Base-by-base conservation (phyloP, 2,888 invertebrate genomes). In the Calameuta pallipes region DNA sequence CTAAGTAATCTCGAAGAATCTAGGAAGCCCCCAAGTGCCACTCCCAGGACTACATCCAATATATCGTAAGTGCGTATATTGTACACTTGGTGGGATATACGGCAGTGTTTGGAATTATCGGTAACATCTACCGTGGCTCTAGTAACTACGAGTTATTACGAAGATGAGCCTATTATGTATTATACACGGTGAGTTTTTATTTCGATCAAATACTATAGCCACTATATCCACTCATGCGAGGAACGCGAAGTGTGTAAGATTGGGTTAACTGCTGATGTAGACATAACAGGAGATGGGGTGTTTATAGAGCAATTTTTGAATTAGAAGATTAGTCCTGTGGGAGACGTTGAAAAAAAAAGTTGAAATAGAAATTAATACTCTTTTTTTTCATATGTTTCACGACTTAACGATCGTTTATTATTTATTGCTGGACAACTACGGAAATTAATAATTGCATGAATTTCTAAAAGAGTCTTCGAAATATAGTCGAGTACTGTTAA, bases 101-200 rank as follows among this genome's bases (percentile, higher is more conserved):
- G 82, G 80, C 83, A 82, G 81, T 87, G 86, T 85, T 87, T 85
- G 85, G 82, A 86, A 86, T 88, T 87, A 88, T 88, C 88, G 86
- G 84, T 81, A 81, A 85, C 84, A 86, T 89, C 86, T 87, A 87
- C 85, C 85, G 85, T 85, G 83, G 85, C 83, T 81, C 83, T 82
- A 83, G 85, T 86, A 89, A 89, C 87, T 85, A 83, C 89, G 82
- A 85, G 86, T 88, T 87, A 89, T 89, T 89, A 89, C 87, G 84
- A 81, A 86, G 88, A 88, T 88, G 86, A 86, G 85, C 84, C 87
- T 82, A 89, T 89, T 89, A 89, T 82, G 82, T 86, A 88, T 89
- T 89, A 88, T 88, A 83, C 87, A 88, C 85, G 88, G 85, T 86
- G 86, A 84, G 86, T 87, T 87, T 87, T 86, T 83, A 82, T 82